Conservation (phyloP, 2,888 invertebrate genomes). For the Blastobasis adustella region DNA sequence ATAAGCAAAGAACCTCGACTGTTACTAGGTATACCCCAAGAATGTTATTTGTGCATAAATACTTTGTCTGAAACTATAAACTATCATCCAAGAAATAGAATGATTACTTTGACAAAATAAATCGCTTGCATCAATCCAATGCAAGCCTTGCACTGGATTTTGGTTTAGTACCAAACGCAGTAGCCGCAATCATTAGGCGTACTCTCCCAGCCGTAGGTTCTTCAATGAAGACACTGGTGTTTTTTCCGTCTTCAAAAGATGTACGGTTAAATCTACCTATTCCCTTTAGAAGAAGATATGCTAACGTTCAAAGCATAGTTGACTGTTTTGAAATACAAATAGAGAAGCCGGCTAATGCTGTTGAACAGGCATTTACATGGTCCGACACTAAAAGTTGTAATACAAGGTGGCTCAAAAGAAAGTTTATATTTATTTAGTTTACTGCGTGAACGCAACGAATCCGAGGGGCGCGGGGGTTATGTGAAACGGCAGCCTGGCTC, state of each 20-base stretch:
- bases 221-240: neutral
- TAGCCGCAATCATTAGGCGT: neutral
- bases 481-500: no score
- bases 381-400: conserved; percentile 23
- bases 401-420: no score
- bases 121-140: conserved; percentile 1
- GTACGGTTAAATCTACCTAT: conserved; percentile 10
- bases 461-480: no score
- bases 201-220: neutral
- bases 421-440: no score
- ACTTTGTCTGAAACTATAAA: neutral
- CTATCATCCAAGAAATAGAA: neutral
- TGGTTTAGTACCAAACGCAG: neutral
- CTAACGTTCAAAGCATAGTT: conserved; percentile 11
- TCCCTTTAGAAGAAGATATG: conserved; percentile 10
- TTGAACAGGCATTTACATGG: conserved; percentile 22
- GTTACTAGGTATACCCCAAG: neutral
- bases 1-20: conserved; percentile 1
- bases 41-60: neutral
- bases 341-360: conserved; percentile 18
- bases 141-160: conserved; percentile 1
- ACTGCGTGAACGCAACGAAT: no score
- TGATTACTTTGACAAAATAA: neutral
- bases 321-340: conserved; percentile 26
- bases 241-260: conserved; percentile 1